Evolutionary conservation across 2,113 vertebrate species (phyloP).

Genomic region (Eclectus roratus): DNA sequence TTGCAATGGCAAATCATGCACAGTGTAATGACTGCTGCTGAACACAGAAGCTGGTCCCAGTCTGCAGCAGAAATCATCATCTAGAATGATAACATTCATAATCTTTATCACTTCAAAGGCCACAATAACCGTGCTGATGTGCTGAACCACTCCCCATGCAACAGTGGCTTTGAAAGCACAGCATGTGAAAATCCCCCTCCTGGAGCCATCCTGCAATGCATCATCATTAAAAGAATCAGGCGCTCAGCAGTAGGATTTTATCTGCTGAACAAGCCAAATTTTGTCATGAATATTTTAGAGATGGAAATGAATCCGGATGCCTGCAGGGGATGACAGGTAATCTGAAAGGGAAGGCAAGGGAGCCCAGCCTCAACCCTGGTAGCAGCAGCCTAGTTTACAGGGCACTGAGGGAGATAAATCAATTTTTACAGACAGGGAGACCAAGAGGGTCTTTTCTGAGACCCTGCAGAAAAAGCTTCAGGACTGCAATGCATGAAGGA

Average conservation of each 20-base stretch:
- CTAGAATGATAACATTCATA: neutral
- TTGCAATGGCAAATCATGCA: rapidly evolving
- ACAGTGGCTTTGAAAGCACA: neutral
- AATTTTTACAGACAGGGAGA: neutral
- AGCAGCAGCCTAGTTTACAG: neutral
- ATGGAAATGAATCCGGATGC: neutral
- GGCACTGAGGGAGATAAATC: neutral
- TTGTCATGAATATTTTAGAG: neutral
- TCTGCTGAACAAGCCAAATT: neutral
- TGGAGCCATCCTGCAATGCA: neutral
- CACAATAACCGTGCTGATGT: rapidly evolving
- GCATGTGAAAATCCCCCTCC: neutral
- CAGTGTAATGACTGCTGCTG: neutral
- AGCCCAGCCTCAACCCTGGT: neutral
- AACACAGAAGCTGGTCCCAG: neutral
- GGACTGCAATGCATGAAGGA: neutral
- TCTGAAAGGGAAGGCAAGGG: neutral
- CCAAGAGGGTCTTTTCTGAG: neutral
- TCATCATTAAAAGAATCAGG: rapidly evolving
- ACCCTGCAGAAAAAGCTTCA: neutral
- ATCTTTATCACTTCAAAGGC: neutral
- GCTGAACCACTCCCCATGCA: neutral
- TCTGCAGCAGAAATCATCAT: neutral
- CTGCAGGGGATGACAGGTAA: neutral
- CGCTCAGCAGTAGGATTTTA: neutral